Evolutionary conservation across 2,888 invertebrate genomes (phyloP).

Genomic region (Caenorhabditis doughertyi): DNA sequence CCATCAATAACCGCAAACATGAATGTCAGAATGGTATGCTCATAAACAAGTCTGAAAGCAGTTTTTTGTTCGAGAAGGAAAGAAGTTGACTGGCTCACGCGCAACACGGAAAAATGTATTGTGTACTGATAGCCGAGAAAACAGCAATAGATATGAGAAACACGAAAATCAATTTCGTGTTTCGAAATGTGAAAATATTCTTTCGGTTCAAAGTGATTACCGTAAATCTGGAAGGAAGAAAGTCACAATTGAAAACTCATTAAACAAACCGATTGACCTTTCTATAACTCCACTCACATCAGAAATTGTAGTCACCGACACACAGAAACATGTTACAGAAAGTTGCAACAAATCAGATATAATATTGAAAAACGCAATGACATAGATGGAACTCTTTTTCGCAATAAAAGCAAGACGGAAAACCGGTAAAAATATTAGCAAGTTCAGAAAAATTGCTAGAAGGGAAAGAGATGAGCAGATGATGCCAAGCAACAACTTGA

Average conservation of each 20-base stretch:
- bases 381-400: neutral
- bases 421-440: neutral
- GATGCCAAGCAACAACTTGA: neutral
- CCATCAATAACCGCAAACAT: neutral
- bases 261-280: neutral
- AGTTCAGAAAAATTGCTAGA: neutral
- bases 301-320: neutral
- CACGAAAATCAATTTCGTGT: neutral
- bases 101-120: slow-evolving; percentile 23
- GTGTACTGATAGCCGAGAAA: slow-evolving; percentile 13
- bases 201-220: slow-evolving; percentile 5
- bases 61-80: neutral
- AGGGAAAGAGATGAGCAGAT: neutral
- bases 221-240: neutral
- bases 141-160: slow-evolving; percentile 15
- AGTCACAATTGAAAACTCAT: neutral
- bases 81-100: neutral
- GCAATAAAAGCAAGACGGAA: neutral
- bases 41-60: slow-evolving; percentile 22
- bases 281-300: neutral
- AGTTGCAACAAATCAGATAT: neutral
- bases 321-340: neutral
- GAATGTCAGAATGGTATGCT: slow-evolving; percentile 26
- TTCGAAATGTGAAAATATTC: neutral
- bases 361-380: slow-evolving; percentile 5